phyloP scores from a whole-genome alignment of 2,113 vertebrate species.

The Arenaria interpres region DNA sequence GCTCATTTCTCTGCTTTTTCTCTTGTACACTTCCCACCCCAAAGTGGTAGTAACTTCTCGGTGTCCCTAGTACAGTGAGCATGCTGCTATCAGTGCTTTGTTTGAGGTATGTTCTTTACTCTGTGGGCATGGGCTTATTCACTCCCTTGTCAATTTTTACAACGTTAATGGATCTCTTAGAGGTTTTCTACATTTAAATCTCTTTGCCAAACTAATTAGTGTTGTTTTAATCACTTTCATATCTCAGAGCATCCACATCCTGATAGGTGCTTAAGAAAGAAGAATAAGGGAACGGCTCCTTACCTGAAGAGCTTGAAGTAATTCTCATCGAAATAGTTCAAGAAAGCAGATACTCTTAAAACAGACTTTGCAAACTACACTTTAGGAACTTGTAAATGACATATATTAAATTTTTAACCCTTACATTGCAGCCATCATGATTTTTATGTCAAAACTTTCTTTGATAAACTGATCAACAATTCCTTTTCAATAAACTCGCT shows the following conservation, averaged over 20 bases:
- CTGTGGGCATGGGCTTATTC: neutral
- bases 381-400: neutral
- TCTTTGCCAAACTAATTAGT: constrained; percentile 27
- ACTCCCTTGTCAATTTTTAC: neutral
- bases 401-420: neutral
- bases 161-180: neutral
- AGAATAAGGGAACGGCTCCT: neutral
- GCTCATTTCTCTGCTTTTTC: neutral
- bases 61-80: neutral
- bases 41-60: neutral
- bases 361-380: neutral
- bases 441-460: neutral
- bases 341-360: neutral
- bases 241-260: neutral
- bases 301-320: neutral
- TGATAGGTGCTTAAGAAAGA: neutral
- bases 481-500: neutral
- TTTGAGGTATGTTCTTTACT: neutral
- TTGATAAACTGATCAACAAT: neutral
- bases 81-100: neutral
- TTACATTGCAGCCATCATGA: neutral
- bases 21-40: neutral
- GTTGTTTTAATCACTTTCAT: neutral
- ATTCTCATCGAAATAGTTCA: neutral
- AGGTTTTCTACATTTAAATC: neutral